phyloP scores from a whole-genome alignment of 2,113 vertebrate genomes.

The Stomatorhinus ivindoensis region DNA sequence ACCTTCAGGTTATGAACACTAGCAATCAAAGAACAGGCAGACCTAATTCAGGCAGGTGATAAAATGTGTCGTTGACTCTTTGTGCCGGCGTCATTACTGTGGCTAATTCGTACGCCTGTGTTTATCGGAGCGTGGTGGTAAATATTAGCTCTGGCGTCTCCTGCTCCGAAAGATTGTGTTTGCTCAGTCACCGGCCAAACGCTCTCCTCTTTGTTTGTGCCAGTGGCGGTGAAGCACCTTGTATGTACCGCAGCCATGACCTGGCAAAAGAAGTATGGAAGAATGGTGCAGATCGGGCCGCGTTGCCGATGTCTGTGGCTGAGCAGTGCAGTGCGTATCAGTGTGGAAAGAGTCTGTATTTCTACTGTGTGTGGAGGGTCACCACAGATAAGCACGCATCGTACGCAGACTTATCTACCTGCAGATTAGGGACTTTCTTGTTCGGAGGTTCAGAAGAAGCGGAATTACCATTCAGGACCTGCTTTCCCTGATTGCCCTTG shows the following conservation, averaged over 20 bases:
- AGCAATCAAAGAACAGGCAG: conserved; percentile 45
- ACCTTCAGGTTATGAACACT: conserved; percentile 25
- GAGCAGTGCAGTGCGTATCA: neutral
- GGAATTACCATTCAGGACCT: neutral
- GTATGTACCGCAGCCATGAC: neutral
- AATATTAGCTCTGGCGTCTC: conserved; percentile 60
- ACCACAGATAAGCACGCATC: neutral
- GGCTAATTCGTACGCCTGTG: conserved; percentile 44
- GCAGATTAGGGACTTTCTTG: neutral
- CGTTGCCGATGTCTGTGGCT: neutral
- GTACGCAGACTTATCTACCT: neutral
- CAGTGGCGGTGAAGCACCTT: conserved; percentile 11
- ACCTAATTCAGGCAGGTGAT: conserved; percentile 56
- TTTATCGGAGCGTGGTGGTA: conserved; percentile 44
- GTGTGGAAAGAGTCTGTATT: neutral
- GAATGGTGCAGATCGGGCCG: conserved; percentile 31
- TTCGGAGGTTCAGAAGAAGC: neutral
- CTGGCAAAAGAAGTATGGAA: conserved; percentile 14
- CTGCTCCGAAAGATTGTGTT: conserved; percentile 50
- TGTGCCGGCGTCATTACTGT: conserved; percentile 46
- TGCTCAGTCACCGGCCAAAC: conserved; percentile 32
- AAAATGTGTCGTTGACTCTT: conserved; percentile 51
- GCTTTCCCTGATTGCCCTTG: neutral
- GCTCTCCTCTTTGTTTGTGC: neutral
- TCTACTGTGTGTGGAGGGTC: neutral